Base-by-base conservation (phyloP, 2,888 invertebrate genomes). In the Dimorphilus gyrociliatus region DNA sequence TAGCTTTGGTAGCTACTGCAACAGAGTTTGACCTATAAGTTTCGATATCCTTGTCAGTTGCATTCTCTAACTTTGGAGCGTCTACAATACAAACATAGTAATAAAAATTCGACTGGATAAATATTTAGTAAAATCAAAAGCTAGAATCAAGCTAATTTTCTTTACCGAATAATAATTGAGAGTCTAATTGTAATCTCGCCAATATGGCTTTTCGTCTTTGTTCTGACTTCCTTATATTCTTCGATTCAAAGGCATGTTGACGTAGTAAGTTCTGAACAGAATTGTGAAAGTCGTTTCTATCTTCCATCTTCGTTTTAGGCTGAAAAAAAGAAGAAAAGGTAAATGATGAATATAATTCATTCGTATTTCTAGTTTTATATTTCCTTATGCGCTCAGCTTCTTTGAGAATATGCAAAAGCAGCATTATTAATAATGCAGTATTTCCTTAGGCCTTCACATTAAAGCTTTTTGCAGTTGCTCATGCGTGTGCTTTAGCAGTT, bases 1-100 rank as follows among this genome's bases (percentile, higher is more conserved):
- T 46, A 6, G 58, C 59, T 32, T 53, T 53, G 13, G 50, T 51
- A 30, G 52, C 51, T 16, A 58, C 46, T 5, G 60, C 55, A 23
- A 57, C 45, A 8, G 57, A 58, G 18, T 47, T 39, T 37, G 52
- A 48, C 8, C 47, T 46, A 39, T 51, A 60, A 44, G 48, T 46
- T 19, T 53, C 48, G 4, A 50, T 41, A 33, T 57, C 54, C 30
- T 44, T 45, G 18, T 51, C 46, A 13, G 48, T 48, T 2, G 50
- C 45, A 16, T 48, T 45, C 17, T 45, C 37, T 23, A 60, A 40
- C n/a, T 36, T 41, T 6, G 60, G 59, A 5, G 55, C 51, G 50
- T 52, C 59, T 59, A 42, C 19, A 36, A 16, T 12, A 3, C 3
- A 16, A n/a, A 17, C 10, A 24, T 25, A 8, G 29, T 10, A 10